Evolutionary conservation across 1,140 invertebrate species (phyloP), one percentile per base, ranked within the genome.

Genomic region (Homarus americanus): DNA sequence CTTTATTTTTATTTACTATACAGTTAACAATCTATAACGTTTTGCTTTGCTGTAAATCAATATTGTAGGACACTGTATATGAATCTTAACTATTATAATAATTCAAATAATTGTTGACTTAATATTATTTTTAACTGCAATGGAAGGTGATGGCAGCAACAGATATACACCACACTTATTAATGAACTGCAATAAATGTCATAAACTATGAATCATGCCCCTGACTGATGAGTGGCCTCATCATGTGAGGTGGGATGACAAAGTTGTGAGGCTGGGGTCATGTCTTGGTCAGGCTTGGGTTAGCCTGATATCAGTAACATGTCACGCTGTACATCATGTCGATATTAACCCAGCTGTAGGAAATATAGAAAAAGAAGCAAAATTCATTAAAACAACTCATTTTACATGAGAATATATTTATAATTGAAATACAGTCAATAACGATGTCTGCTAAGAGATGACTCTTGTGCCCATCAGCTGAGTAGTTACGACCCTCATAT

Each of bases 91-190:
- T n/a, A n/a, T n/a, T n/a, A n/a, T n/a, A n/a, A n/a, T n/a, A n/a
- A n/a, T n/a, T n/a, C n/a, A n/a, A n/a, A n/a, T n/a, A n/a, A n/a
- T n/a, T n/a, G n/a, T n/a, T n/a, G n/a, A n/a, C n/a, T n/a, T n/a
- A n/a, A 7, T 24, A 9, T n/a, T 20, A 20, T 76, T 41, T 40
- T 76, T 76, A 40, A 41, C 24, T 49, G 34, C 32, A 75, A 75
- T 86, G 83, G 83, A 86, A 86, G 83, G 83, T 86, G 83, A 86
- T 86, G 83, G 72, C 63, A 76, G 83, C 32, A 76, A 20, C 38
- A 49, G 20, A 75, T 86, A 34, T 76, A 36, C 28, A 76, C 9
- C 38, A 75, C 38, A 36, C 32, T 24, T 75, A 44, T 73, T 69
- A 53, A 73, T 53, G 38, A 69, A 41, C 9, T 44, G 40, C 40